phyloP scores from a whole-genome alignment of 2,888 invertebrate species.

The Dugesia japonica region DNA sequence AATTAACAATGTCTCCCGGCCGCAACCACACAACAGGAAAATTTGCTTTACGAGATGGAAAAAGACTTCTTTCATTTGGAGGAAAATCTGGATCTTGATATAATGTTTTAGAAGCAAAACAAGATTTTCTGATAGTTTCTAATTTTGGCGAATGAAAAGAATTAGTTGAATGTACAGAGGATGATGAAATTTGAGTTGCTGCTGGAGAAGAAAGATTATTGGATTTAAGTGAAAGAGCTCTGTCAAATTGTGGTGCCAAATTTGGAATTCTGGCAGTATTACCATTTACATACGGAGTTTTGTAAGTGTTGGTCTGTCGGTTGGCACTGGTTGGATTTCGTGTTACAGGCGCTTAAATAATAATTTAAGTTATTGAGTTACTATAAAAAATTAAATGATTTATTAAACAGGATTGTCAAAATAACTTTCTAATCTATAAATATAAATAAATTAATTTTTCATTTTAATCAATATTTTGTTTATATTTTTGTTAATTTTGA shows the following conservation, averaged over 20 bases:
- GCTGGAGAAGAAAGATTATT: not conserved
- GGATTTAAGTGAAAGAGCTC: slow-evolving; percentile 14
- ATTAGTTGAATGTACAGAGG: not conserved
- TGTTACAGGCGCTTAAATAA: not conserved
- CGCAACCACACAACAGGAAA: slow-evolving; percentile 28
- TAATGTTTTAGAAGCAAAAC: not conserved
- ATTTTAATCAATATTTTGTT: too few relatives aligned
- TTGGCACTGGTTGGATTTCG: not conserved
- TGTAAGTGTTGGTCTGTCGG: not conserved
- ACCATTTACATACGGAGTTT: not conserved
- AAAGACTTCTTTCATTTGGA: not conserved
- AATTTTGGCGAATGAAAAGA: not conserved
- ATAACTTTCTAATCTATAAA: too few relatives aligned
- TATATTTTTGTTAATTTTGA: too few relatives aligned
- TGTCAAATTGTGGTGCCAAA: not conserved
- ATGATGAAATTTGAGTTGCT: not conserved
- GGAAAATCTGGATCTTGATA: slow-evolving; percentile 16
- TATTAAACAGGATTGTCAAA: too few relatives aligned
- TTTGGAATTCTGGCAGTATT: not conserved
- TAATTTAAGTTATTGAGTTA: too few relatives aligned
- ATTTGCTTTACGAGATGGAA: not conserved
- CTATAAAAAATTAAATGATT: too few relatives aligned
- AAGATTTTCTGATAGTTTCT: not conserved
- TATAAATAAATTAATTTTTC: too few relatives aligned
- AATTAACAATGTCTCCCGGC: slow-evolving; percentile 17